phyloP scores from a whole-genome alignment of 2,113 vertebrate species.

The Coryphaenoides rupestris region DNA sequence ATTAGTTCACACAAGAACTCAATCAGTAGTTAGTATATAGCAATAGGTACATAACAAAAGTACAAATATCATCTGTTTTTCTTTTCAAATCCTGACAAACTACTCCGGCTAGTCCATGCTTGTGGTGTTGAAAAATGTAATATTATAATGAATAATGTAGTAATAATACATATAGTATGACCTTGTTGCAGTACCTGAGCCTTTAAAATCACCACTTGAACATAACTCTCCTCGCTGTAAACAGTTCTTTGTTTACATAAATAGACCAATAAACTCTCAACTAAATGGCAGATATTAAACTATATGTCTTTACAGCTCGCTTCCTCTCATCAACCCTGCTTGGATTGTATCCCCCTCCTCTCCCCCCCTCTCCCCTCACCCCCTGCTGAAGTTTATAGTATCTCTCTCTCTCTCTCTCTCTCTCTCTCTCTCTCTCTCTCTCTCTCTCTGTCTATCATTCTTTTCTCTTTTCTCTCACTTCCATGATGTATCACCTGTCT shows the following conservation, averaged over 20 bases:
- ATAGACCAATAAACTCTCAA: background rate
- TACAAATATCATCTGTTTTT: too few relatives aligned
- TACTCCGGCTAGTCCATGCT: too few relatives aligned
- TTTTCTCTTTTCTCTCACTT: background rate
- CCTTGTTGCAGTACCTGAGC: too few relatives aligned
- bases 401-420: slow-evolving; percentile 5
- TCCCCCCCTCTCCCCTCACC: slow-evolving; percentile 10
- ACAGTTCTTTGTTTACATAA: background rate
- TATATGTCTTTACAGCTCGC: background rate
- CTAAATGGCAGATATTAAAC: background rate
- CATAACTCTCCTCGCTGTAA: background rate
- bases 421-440: background rate
- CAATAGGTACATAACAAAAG: too few relatives aligned
- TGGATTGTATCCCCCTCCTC: too few relatives aligned
- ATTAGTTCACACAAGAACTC: too few relatives aligned
- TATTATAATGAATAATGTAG: too few relatives aligned
- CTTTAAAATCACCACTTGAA: background rate
- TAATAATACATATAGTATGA: too few relatives aligned
- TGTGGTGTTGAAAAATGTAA: too few relatives aligned
- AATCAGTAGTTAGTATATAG: too few relatives aligned
- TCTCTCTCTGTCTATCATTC: background rate
- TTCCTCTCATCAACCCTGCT: background rate
- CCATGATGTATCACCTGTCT: background rate
- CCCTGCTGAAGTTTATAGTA: background rate
- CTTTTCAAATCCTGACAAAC: too few relatives aligned